Percentiles rank a stretch among this genome's conserved stretches.
phyloP scores from a whole-genome alignment of 2,888 invertebrate species.

The Brachycybe producta region DNA sequence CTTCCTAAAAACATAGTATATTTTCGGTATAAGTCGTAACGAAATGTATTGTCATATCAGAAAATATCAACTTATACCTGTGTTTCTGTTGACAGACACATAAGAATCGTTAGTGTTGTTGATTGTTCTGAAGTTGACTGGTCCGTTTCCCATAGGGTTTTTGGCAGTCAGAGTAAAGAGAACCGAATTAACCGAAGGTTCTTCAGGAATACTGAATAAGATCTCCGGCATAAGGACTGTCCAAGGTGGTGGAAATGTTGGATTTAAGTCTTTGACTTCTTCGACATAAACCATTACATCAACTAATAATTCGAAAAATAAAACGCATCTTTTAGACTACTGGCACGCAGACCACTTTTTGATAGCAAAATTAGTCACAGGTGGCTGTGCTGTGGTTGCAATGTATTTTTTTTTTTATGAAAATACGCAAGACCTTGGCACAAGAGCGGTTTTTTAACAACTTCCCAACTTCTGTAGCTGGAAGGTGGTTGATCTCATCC shows the following conservation, averaged over 20 bases:
- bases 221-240: constrained; percentile 53
- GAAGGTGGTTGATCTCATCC: too few species aligned
- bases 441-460: too few species aligned
- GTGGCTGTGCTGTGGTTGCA: too few species aligned
- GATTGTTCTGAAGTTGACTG: constrained; percentile 1
- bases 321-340: neutral
- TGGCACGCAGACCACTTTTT: too few species aligned
- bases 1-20: too few species aligned
- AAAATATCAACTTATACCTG: constrained; percentile 2
- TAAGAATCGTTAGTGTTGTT: constrained; percentile 27
- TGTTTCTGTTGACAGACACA: constrained; percentile 29
- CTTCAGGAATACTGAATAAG: constrained; percentile 55
- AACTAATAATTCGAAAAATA: too few species aligned
- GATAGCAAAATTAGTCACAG: too few species aligned
- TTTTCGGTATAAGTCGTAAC: too few species aligned
- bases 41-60: too few species aligned
- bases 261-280: constrained; percentile 61
- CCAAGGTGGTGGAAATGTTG: constrained; percentile 60
- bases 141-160: constrained; percentile 23
- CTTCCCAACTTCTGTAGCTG: too few species aligned
- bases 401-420: too few species aligned
- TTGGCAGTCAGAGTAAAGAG: constrained; percentile 41
- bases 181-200: constrained; percentile 59
- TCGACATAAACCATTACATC: constrained; percentile 66
- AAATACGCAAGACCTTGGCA: too few species aligned